Evolutionary conservation across 2,113 vertebrate genomes (phyloP).

Genomic region (Scomber japonicus): DNA sequence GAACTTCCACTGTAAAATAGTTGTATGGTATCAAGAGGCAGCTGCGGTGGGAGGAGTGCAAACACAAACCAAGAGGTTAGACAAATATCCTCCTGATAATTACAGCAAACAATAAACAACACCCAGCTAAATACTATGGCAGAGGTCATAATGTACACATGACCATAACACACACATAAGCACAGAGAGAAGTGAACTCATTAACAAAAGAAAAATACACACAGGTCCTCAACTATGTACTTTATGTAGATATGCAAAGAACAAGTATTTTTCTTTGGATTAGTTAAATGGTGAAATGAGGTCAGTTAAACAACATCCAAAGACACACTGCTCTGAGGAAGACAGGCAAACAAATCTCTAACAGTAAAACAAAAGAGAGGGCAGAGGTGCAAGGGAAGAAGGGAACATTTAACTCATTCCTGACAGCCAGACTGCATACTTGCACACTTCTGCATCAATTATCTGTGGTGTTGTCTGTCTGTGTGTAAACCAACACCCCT

Average conservation of each 20-base stretch:
- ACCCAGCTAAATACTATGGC: slow-evolving; percentile 11
- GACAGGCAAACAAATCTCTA: slow-evolving; percentile 35
- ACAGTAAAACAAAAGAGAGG: slow-evolving; percentile 47
- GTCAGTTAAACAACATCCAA: slow-evolving; percentile 45
- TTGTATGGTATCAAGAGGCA: slow-evolving; percentile 21
- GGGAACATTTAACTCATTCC: slow-evolving; percentile 43
- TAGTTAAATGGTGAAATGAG: slow-evolving; percentile 15
- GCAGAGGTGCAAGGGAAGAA: slow-evolving; percentile 23
- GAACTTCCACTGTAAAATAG: slow-evolving; percentile 9
- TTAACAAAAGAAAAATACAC: neutral
- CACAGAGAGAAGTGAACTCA: neutral
- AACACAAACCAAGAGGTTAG: slow-evolving; percentile 39
- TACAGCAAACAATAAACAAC: slow-evolving; percentile 53
- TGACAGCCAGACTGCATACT: slow-evolving; percentile 34
- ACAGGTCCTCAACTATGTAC: neutral
- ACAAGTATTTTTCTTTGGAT: slow-evolving; percentile 6
- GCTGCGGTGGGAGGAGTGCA: slow-evolving; percentile 18
- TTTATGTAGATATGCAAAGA: neutral
- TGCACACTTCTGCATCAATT: slow-evolving; percentile 25
- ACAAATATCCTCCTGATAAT: slow-evolving; percentile 63
- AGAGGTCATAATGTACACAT: slow-evolving; percentile 32
- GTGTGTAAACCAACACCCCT: neutral
- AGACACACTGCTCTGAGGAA: slow-evolving; percentile 13
- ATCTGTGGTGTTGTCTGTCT: slow-evolving; percentile 25
- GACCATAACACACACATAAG: neutral